phyloP scores from a whole-genome alignment of 2,888 invertebrate species.

The Plebejus melissa region DNA sequence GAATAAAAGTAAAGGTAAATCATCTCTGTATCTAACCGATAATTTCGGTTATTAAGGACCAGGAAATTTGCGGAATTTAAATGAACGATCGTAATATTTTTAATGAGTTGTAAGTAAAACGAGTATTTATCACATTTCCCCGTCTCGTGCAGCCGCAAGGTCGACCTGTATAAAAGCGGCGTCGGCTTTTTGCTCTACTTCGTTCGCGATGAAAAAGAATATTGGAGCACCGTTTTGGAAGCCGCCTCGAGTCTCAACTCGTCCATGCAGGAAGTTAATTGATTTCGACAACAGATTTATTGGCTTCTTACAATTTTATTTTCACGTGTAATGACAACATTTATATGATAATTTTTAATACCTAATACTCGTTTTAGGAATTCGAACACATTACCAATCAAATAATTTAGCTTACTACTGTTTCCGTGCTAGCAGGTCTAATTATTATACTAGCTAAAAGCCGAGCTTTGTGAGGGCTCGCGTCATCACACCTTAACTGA shows the following conservation, averaged over 20 bases:
- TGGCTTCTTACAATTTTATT: slow-evolving; percentile 55
- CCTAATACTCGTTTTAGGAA: background rate
- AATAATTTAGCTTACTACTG: too few species aligned
- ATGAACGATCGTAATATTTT: slow-evolving; percentile 42
- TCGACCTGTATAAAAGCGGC: slow-evolving; percentile 65
- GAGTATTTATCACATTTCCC: slow-evolving; percentile 65
- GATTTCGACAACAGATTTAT: slow-evolving; percentile 74
- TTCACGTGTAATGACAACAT: background rate
- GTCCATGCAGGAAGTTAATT: slow-evolving; percentile 66
- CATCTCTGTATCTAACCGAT: slow-evolving; percentile 36
- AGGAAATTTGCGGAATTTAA: slow-evolving; percentile 45
- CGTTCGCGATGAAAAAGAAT: slow-evolving; percentile 69
- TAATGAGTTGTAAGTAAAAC: slow-evolving; percentile 40
- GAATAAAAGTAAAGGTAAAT: slow-evolving; percentile 74
- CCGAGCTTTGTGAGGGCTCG: too few species aligned
- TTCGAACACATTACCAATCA: background rate
- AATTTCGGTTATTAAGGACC: slow-evolving; percentile 39
- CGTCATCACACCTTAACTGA: too few species aligned
- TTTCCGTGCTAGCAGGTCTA: too few species aligned
- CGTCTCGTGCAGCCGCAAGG: slow-evolving; percentile 71
- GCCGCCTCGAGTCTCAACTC: slow-evolving; percentile 44
- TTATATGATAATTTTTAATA: background rate
- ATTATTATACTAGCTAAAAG: too few species aligned
- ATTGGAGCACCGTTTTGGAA: slow-evolving; percentile 74
- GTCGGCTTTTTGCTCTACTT: slow-evolving; percentile 72